Evolutionary conservation across 2,888 invertebrate genomes (phyloP).

Genomic region (Phymatocera aterrima): DNA sequence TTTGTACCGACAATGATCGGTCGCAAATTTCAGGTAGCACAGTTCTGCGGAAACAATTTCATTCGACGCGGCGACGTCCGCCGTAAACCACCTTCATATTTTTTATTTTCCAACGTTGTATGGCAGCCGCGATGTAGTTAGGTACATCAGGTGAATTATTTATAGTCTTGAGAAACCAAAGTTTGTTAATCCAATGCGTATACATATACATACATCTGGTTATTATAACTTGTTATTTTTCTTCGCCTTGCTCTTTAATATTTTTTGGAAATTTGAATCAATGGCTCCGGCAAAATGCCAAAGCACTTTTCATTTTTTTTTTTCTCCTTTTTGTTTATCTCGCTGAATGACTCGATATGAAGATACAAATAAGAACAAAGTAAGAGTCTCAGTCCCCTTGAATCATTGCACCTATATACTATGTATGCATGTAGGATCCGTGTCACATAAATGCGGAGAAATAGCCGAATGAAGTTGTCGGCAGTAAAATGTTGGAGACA

Average conservation of each 20-base stretch:
- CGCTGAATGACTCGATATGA: not conserved
- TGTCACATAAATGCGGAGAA: not conserved
- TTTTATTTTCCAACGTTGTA: too few relatives aligned
- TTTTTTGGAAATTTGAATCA: not conserved
- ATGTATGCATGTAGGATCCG: too few relatives aligned
- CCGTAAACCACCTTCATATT: too few relatives aligned
- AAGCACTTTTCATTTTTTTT: not conserved
- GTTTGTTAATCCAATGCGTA: not conserved
- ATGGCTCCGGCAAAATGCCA: not conserved
- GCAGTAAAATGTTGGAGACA: not conserved
- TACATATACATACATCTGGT: too few relatives aligned
- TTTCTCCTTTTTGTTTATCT: too few relatives aligned
- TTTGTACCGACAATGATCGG: conserved; percentile 14
- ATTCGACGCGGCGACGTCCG: too few relatives aligned
- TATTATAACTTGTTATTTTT: not conserved
- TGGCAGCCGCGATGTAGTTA: too few relatives aligned
- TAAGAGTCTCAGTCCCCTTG: too few relatives aligned
- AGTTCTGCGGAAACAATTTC: not conserved
- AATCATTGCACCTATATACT: not conserved
- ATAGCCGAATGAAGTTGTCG: not conserved
- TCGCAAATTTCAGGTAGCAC: not conserved
- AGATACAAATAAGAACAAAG: not conserved
- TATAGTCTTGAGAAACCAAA: too few relatives aligned
- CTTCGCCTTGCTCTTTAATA: not conserved
- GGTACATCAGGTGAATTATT: too few relatives aligned